These are phyloP conservation scores for Xanthia togata DNA, from an alignment of 2,888 invertebrate species.

Conservation along the genomic window DNA sequence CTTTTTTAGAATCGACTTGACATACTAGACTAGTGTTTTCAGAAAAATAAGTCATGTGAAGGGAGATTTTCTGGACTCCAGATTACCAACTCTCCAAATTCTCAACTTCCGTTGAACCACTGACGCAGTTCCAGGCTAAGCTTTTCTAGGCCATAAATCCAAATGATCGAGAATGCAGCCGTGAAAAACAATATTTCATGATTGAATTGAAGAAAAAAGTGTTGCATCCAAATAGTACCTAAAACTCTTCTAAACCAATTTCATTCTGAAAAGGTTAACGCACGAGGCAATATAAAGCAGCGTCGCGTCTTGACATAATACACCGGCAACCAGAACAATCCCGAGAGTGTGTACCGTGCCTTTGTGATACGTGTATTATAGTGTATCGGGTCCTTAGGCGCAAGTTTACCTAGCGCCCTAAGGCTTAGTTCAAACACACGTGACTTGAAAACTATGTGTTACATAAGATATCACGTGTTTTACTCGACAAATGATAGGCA, in stretches of 20 bases:
- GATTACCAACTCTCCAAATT: not conserved
- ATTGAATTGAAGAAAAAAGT: too few relatives aligned
- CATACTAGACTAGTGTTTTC: not conserved
- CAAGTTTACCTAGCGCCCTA: not conserved
- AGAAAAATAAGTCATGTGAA: not conserved
- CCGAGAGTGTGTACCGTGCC: conserved; percentile 29
- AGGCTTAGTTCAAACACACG: conserved; percentile 7
- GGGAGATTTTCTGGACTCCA: not conserved
- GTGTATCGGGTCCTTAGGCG: conserved; percentile 31
- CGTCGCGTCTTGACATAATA: conserved; percentile 18
- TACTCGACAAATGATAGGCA: too few relatives aligned
- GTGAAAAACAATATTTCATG: not conserved
- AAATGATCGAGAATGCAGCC: not conserved
- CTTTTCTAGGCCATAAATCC: not conserved
- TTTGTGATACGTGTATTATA: conserved; percentile 42
- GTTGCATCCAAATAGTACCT: not conserved
- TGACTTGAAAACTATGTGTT: conserved; percentile 3
- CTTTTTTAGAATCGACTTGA: not conserved
- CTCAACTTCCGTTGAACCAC: not conserved
- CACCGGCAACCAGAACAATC: conserved; percentile 16
- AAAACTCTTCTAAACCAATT: not conserved
- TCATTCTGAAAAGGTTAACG: not conserved
- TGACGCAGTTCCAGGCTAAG: not conserved
- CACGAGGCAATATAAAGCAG: not conserved
- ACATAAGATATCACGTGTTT: too few relatives aligned